Percentiles rank a stretch among this genome's conserved stretches.
Evolutionary conservation across 2,797 vertebrate genomes (phyloP).

Genomic region (Chaetophractus vellerosus): DNA sequence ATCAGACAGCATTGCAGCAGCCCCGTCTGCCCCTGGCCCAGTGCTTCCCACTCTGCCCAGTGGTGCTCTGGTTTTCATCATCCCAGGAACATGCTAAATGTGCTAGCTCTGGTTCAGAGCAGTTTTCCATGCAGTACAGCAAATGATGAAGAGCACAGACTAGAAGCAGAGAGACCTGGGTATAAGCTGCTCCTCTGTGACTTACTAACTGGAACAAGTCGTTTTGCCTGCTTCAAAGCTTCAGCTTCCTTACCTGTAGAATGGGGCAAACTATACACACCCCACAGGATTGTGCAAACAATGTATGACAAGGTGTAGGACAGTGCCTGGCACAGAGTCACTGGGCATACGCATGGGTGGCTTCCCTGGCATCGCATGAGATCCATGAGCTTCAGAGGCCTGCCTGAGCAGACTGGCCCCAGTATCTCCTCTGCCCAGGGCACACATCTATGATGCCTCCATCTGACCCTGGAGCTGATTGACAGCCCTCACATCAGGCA

Average conservation of each 20-base stretch:
- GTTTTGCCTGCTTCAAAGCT: not conserved
- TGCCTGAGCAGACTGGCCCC: not conserved
- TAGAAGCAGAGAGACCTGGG: not conserved
- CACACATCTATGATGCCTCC: not conserved
- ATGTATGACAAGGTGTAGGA: rapidly evolving
- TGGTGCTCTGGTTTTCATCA: not conserved
- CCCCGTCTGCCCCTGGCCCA: no score
- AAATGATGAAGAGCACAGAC: not conserved
- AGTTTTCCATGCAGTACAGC: not conserved
- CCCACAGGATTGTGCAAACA: not conserved
- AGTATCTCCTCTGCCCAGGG: no score
- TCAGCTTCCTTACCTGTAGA: not conserved
- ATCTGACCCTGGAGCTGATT: no score
- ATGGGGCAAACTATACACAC: rapidly evolving
- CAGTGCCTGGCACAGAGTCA: not conserved
- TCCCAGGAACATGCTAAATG: not conserved
- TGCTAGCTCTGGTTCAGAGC: not conserved
- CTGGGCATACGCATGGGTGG: not conserved
- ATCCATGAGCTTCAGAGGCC: not conserved
- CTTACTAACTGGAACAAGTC: not conserved
- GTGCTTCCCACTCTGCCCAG: not conserved
- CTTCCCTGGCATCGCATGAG: not conserved
- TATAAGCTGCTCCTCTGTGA: not conserved
- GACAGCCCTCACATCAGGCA: not conserved
- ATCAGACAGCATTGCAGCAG: not conserved